Base-by-base conservation (phyloP, 1,140 invertebrate species). In the Maniola jurtina region DNA sequence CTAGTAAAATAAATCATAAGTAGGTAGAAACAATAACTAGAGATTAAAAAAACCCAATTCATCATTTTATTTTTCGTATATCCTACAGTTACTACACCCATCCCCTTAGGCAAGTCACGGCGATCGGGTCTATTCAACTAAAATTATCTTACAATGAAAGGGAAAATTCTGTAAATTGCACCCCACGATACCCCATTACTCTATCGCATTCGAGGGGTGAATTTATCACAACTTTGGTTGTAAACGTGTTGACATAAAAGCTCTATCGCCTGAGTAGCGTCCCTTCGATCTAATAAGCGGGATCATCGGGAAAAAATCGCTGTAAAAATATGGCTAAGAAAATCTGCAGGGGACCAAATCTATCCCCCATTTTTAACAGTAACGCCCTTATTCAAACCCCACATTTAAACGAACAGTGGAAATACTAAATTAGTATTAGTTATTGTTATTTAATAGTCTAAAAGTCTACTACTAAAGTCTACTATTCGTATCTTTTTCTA, bases 91-190 rank as follows among this genome's bases (percentile, higher is more conserved):
- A n/a, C n/a, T n/a, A n/a, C 7, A 34, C 15, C 47, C 5, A 35
- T 71, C 66, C 75, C 77, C 77, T 77, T 76, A 56, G 58, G 77
- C 80, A 75, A 86, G 78, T 86, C 84, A 83, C 76, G 75, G 68
- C 72, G 71, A 77, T 79, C 71, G 67, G 61, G 1, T 76, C 73
- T 72, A 77, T 79, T 70, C 61, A 76, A 73, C 71, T 75, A 75
- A 77, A 84, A 84, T 83, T 80, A 81, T 82, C 82, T 81, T 78
- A 84, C 83, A 84, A 86, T 84, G 78, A 80, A 80, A 79, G 81
- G 81, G 79, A 80, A 81, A 83, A 81, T 82, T 75, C 81, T 81
- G 77, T 81, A 80, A 84, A 84, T 84, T 81, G 80, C 81, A 82
- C 76, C 81, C 77, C 75, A 81, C 68, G 73, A 75, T 80, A 81